Base-by-base conservation (phyloP, 2,797 vertebrate genomes). In the Phataginus tetradactyla region DNA sequence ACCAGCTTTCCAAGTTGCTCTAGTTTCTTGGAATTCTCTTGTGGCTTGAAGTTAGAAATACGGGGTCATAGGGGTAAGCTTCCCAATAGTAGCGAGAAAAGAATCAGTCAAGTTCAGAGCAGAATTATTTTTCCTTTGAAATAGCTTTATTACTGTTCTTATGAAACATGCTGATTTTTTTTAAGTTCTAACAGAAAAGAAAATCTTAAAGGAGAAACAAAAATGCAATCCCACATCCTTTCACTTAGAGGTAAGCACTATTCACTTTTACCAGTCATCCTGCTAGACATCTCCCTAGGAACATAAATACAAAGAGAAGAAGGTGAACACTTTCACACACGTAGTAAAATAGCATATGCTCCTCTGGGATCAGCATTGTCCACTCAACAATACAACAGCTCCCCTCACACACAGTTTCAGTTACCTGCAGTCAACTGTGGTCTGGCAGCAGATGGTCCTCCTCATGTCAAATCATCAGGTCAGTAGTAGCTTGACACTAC, bases 71-170 rank as follows among this genome's bases (percentile, higher is more conserved):
- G 68, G 23, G 10, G 12, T 12, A 29, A 6, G 7, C 4, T 77
- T 11, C 8, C 66, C 15, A 27, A 20, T 3, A n/a, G 23, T 7
- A 63, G 89, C 14, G 61, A 66, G 27, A 49, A 4, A 57, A 42
- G 4, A 25, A 23, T 5, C 3, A 55, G 21, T 3, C 55, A 75
- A 34, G 4, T 27, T 49, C 42, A 75, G 55, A 81, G 18, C 0
- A 74, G 66, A 93, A 69, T 32, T 64, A 9, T 59, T 69, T 86
- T 92, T 79, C 34, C 29, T 77, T 89, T 83, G 39, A 86, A 92
- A 81, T 32, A 57, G 14, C n/a, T 91, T 95, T 81, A 78, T 93
- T 64, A 27, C 37, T 80, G 21, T 90, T 66, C 49, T 39, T 78
- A 34, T 39, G 17, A 85, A 27, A 55, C 4, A 25, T 32, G 20